Evolutionary conservation across 2,888 invertebrate genomes (phyloP), one percentile per base, ranked within the genome.

Genomic region (Plebejus argus): DNA sequence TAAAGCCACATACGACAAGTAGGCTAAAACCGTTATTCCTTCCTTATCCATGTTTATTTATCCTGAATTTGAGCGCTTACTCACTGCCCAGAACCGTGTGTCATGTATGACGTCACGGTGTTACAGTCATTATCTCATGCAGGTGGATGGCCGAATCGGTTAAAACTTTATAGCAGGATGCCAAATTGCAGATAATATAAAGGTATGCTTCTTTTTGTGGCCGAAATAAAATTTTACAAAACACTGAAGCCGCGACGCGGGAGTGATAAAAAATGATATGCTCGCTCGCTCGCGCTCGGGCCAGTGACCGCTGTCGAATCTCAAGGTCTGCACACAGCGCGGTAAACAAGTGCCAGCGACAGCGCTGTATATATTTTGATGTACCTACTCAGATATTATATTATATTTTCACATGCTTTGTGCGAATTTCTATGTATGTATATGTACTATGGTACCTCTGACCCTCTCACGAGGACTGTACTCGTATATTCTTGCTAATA

Each of bases 301-400:
- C 88, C 92, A 93, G 83, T 93, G 93, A 93, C 93, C 93, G 92
- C 86, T 81, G 91, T 90, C 92, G 87, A 94, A 93, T 92, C 87
- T 93, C 93, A 94, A 94, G 93, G 93, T 90, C 93, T 89, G 91
- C 90, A 87, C 86, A 85, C 84, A 88, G 86, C 89, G 90, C 87
- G 84, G 91, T 92, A 93, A 93, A 93, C 93, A 94, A 92, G 89
- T 91, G 90, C 80, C 89, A 84, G 84, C 83, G 85, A 83, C 86
- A 85, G 84, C 87, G 82, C 84, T 83, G 79, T 78, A 66, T 70
- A 58, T 78, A 79, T 53, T 78, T 79, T 76, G 28, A n/a, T n/a
- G n/a, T n/a, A n/a, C n/a, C n/a, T 61, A 61, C 23, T 61, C 12
- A 10, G n/a, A 58, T 53, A 53, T 53, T 53, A 53, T 28, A 28